Evolutionary conservation across 1,140 invertebrate genomes (phyloP).

Genomic region (Drosophila tropicalis): DNA sequence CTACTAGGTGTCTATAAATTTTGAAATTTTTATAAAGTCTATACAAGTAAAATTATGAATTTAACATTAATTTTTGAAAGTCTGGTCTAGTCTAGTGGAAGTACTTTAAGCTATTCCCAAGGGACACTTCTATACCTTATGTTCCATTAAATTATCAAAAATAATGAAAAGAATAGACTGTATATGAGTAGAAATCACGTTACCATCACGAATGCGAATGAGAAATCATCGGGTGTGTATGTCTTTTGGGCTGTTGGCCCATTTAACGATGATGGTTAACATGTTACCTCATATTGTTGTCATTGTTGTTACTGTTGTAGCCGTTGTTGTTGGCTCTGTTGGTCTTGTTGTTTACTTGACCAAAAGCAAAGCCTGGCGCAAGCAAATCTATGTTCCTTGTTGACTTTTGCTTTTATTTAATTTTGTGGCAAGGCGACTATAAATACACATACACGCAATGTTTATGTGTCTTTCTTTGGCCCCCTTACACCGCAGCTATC

Average conservation of each 20-base stretch:
- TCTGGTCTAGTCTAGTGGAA: no score
- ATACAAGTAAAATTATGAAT: no score
- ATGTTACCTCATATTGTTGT: conserved; percentile 53
- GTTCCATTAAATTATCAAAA: no score
- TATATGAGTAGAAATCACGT: conserved; percentile 33
- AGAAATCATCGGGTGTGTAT: conserved; percentile 46
- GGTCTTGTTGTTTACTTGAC: conserved; percentile 70
- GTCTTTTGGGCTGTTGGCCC: conserved; percentile 55
- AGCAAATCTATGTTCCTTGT: conserved; percentile 80
- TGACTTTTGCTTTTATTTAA: conserved; percentile 82
- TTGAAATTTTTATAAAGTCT: no score
- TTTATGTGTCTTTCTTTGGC: conserved; percentile 33
- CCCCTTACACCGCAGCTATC: not conserved
- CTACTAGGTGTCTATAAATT: no score
- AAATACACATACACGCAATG: conserved; percentile 69
- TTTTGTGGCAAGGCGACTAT: conserved; percentile 78
- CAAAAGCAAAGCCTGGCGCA: conserved; percentile 62
- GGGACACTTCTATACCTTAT: no score
- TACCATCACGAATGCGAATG: conserved; percentile 16
- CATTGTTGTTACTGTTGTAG: conserved; percentile 33
- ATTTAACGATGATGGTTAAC: conserved; percentile 78
- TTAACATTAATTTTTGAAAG: no score
- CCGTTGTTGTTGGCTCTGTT: conserved; percentile 20
- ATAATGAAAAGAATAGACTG: no score
- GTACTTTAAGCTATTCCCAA: no score